Evolutionary conservation across 2,888 invertebrate species (phyloP).

Genomic region (Epinotia brunnichana): DNA sequence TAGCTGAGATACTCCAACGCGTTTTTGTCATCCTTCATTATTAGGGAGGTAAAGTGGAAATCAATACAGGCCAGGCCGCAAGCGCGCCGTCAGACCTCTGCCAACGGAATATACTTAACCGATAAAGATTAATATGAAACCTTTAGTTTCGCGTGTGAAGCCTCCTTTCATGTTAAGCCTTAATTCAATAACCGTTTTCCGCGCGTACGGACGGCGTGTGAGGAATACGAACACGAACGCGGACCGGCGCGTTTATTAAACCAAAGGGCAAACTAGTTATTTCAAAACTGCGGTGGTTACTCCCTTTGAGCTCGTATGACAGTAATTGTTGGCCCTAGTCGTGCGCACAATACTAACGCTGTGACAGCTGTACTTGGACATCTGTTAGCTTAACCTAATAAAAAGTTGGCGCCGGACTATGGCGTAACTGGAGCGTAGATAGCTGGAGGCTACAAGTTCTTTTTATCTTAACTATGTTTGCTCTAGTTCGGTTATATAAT

Average conservation of each 20-base stretch:
- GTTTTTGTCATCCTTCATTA: slow-evolving; percentile 32
- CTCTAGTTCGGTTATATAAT: not conserved
- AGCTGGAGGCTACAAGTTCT: slow-evolving; percentile 69
- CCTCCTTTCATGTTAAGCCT: slow-evolving; percentile 43
- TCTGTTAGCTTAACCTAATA: slow-evolving; percentile 45
- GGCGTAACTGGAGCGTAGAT: slow-evolving; percentile 89
- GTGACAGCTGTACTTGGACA: slow-evolving; percentile 42
- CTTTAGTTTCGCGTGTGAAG: slow-evolving; percentile 31
- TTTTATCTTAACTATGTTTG: slow-evolving; percentile 15
- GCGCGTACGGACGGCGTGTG: slow-evolving; percentile 45
- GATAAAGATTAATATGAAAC: slow-evolving; percentile 37
- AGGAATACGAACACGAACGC: slow-evolving; percentile 49
- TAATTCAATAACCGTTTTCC: slow-evolving; percentile 53
- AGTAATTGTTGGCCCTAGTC: slow-evolving; percentile 52
- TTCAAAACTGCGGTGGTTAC: slow-evolving; percentile 7
- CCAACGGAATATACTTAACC: slow-evolving; percentile 6
- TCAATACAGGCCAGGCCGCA: slow-evolving; percentile 33
- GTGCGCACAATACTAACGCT: slow-evolving; percentile 49
- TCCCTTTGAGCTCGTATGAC: slow-evolving; percentile 44
- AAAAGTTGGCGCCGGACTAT: slow-evolving; percentile 19
- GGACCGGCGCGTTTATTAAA: slow-evolving; percentile 34
- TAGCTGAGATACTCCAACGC: slow-evolving; percentile 18
- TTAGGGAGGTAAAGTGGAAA: slow-evolving; percentile 35
- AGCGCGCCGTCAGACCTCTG: not conserved
- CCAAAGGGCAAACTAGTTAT: slow-evolving; percentile 16